Percentiles rank a stretch among this genome's conserved stretches.
phyloP scores from a whole-genome alignment of 2,113 vertebrate genomes.

The Tonatia bakeri region DNA sequence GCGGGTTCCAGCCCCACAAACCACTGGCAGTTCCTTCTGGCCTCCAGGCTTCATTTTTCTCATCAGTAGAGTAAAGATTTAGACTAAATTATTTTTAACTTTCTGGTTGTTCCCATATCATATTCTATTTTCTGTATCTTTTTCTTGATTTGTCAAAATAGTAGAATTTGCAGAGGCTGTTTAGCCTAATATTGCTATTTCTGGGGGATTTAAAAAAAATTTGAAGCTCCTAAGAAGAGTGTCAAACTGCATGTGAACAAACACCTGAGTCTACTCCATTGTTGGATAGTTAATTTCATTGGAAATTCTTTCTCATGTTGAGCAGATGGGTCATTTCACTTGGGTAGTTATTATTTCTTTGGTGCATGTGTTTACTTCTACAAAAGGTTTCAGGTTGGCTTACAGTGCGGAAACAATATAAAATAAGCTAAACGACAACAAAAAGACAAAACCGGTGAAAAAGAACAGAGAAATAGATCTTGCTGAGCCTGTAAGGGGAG shows the following conservation, averaged over 20 bases:
- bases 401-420: not conserved
- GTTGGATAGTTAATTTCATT: not conserved
- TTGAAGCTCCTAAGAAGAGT: not conserved
- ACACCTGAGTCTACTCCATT: not conserved
- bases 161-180: not conserved
- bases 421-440: not conserved
- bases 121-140: not conserved
- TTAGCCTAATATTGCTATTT: not conserved
- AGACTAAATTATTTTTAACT: not conserved
- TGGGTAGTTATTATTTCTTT: not conserved
- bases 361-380: not conserved
- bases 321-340: not conserved
- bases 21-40: not conserved
- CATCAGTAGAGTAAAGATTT: not conserved
- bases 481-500: not conserved
- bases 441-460: constrained; percentile 13
- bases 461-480: not conserved
- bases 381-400: not conserved
- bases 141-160: not conserved
- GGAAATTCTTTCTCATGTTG: constrained; percentile 7
- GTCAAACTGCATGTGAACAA: not conserved
- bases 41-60: not conserved
- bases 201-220: not conserved
- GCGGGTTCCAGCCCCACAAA: not conserved
- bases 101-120: not conserved